Conservation (phyloP, 2,888 invertebrate species). For the Coleophora flavipennella region DNA sequence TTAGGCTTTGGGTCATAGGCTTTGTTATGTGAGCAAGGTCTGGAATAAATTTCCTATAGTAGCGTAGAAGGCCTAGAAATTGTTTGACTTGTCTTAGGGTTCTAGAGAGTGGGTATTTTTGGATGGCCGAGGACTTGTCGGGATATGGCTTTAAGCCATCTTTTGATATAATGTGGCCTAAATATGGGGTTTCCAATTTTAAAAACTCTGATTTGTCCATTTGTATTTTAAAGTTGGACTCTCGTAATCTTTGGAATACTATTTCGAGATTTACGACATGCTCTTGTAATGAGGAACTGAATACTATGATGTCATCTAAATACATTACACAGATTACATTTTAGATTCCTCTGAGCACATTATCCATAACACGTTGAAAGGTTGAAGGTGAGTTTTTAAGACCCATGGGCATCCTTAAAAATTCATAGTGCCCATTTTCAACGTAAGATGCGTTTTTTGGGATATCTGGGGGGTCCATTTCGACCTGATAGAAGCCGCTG, state of each 20-base stretch:
- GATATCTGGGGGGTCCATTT: too few species aligned
- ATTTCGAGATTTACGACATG: constrained; percentile 17
- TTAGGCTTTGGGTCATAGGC: too few species aligned
- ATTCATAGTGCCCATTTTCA: too few species aligned
- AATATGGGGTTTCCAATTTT: too few species aligned
- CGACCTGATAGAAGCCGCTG: too few species aligned
- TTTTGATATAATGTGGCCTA: constrained; percentile 6
- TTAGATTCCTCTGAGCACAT: too few species aligned
- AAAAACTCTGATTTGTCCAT: constrained; percentile 19
- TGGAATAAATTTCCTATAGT: not conserved
- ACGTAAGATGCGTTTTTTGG: too few species aligned
- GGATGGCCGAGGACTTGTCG: constrained; percentile 5
- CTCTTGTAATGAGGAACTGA: constrained; percentile 19
- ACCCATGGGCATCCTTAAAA: too few species aligned
- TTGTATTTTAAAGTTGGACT: constrained; percentile 18
- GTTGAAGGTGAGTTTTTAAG: too few species aligned
- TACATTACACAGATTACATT: constrained; percentile 11
- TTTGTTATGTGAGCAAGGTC: too few species aligned
- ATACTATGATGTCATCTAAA: constrained; percentile 27
- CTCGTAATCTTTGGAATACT: constrained; percentile 17
- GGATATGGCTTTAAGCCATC: constrained; percentile 12
- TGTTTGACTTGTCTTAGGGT: constrained; percentile 8
- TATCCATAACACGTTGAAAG: too few species aligned
- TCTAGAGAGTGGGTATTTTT: constrained; percentile 4
- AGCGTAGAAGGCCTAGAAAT: constrained; percentile 7